Percentiles rank a stretch among this genome's conserved stretches.
phyloP scores from a whole-genome alignment of 2,797 vertebrate species.

The Anomalospiza imberbis region DNA sequence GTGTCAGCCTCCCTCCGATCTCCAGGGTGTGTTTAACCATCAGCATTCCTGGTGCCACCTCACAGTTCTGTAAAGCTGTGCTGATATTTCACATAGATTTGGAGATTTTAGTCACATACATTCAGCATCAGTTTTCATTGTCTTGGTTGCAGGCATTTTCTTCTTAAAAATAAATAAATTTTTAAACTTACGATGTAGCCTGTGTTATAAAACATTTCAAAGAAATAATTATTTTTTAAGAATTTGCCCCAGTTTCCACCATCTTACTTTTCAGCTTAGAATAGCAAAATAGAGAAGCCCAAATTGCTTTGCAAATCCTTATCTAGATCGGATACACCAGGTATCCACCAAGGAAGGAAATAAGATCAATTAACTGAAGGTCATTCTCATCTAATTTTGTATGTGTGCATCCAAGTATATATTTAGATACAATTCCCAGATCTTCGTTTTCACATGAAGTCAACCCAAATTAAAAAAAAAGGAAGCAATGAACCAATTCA shows the following conservation, averaged over 20 bases:
- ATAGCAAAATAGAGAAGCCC: not conserved
- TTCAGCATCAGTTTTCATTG: not conserved
- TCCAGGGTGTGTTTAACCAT: not conserved
- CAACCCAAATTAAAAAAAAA: not conserved
- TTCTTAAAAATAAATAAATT: not conserved
- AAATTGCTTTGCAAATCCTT: not conserved
- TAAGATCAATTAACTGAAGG: not conserved
- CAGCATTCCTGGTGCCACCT: not conserved
- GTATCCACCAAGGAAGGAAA: not conserved
- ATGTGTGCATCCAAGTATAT: not conserved
- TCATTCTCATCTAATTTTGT: not conserved
- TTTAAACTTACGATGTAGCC: rapidly evolving
- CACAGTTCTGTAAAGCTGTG: not conserved
- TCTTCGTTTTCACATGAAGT: not conserved
- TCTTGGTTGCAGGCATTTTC: not conserved
- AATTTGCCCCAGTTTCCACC: not conserved
- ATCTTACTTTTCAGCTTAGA: not conserved
- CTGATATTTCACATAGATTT: rapidly evolving
- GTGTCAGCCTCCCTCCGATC: not conserved
- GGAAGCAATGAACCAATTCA: not conserved
- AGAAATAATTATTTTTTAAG: not conserved
- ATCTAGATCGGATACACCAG: not conserved
- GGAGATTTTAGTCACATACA: not conserved
- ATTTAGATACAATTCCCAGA: not conserved
- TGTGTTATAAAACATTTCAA: not conserved